Evolutionary conservation across 2,797 vertebrate genomes (phyloP), one percentile per base, ranked within the genome.

Genomic region (Centropyge bicolor): DNA sequence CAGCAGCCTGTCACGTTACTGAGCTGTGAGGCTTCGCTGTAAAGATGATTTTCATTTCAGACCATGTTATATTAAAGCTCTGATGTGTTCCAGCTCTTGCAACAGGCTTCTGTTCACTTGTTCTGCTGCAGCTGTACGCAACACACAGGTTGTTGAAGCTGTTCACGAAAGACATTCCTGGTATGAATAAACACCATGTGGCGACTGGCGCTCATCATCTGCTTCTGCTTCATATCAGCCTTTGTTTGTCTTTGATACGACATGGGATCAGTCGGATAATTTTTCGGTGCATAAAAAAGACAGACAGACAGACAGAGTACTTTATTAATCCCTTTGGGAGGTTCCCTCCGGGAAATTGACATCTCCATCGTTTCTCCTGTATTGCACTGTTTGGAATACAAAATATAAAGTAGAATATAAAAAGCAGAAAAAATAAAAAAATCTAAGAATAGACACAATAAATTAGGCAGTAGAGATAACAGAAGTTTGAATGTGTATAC

Each of bases 111-210:
- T 56, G n/a, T 17, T 67, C 14, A 17, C 16, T 8, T 8, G 22
- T 35, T 55, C 17, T 54, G 36, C 48, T 74, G 17, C 48, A 31
- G 62, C 4, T 3, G 61, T 45, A 20, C 4, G 14, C 19, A 49
- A 57, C 60, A n/a, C 38, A 38, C 11, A 24, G 6, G 27, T 10
- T 43, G 60, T 45, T 56, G 35, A 77, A 70, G 77, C 80, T 56
- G 9, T 54, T 74, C 46, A 35, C 9, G 8, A 52, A 27, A 76
- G 64, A 72, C 38, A 88, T 89, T 80, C 70, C 24, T 83, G 89
- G 76, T 65, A 84, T 86, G 74, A 72, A 71, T 51, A 66, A 83
- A 52, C 27, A 20, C 24, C 12, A 36, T 17, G 45, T 38, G 16
- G 11, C 56, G 54, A 31, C 27, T 17, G 2, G 2, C 17, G 3